Conservation (phyloP, 2,113 vertebrate genomes). For the Urocolius indicus region DNA sequence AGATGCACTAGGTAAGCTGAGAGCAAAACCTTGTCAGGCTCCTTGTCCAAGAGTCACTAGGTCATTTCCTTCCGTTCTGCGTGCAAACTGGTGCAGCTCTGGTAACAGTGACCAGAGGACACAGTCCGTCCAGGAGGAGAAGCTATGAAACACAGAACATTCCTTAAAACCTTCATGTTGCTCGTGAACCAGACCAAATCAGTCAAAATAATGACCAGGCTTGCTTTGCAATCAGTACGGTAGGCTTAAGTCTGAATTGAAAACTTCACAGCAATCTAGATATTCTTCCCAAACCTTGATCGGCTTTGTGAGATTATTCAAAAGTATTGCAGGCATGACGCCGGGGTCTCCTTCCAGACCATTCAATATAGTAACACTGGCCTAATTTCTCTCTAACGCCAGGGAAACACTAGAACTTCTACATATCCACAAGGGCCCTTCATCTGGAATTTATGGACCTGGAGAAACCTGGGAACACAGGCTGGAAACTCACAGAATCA, state of each 20-base stretch:
- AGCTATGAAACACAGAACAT: background rate
- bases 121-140: background rate
- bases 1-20: background rate
- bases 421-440: background rate
- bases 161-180: background rate
- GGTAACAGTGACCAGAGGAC: background rate
- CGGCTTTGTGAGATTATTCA: background rate
- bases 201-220: background rate
- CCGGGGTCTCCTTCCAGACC: background rate
- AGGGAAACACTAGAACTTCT: background rate
- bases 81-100: fast-evolving
- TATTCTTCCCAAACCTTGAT: background rate
- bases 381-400: background rate
- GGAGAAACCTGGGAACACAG: background rate
- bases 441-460: background rate
- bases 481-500: background rate
- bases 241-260: background rate
- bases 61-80: background rate
- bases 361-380: background rate
- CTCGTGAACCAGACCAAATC: background rate
- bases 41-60: background rate
- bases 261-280: background rate
- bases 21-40: background rate
- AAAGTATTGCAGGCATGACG: background rate
- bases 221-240: background rate